Base-by-base conservation (phyloP, 2,113 vertebrate species). In the Rhizomys pruinosus region DNA sequence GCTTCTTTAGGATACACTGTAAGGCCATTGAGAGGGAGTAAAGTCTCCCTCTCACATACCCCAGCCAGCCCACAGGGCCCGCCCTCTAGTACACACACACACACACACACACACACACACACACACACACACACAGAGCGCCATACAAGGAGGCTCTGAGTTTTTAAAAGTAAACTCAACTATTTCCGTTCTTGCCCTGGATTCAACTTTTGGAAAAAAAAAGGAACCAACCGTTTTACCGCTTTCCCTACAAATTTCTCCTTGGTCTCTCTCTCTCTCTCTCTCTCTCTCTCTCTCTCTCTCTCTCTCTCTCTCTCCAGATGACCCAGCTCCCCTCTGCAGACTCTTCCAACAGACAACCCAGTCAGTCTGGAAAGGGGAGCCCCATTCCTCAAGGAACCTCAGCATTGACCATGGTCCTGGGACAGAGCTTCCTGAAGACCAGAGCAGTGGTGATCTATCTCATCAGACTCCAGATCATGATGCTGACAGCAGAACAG, bases 91-190 rank as follows among this genome's bases (percentile, higher is more conserved):
- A 61, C 63, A 27, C 63, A 27, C 63, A 27, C 69, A 11, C n/a
- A 37, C 69, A 72, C 69, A 72, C 69, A 69, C 66, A 72, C 37
- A 34, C 29, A 68, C 79, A 22, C 96, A 82, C 95, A 1, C 59
- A 81, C 39, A 37, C 84, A 23, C 85, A 44, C 86, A 68, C 97
- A 97, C 97, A 97, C 97, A 93, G 94, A n/a, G 91, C 96, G 37
- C 25, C 97, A 97, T 97, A 98, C 97, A 98, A 98, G 98, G 97
- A 98, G 98, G 96, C 98, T 98, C 98, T 98, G 98, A 98, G 96
- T 96, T 97, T 97, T 98, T 96, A 96, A 98, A 98, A 98, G 98
- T 98, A 98, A 98, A 98, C 98, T 96, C 87, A 97, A 97, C 93
- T 64, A 89, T 98, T 98, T 98, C 98, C 97, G 97, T 97, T 98